Base-by-base conservation (phyloP, 2,113 vertebrate genomes). In the Chaetura pelagica region DNA sequence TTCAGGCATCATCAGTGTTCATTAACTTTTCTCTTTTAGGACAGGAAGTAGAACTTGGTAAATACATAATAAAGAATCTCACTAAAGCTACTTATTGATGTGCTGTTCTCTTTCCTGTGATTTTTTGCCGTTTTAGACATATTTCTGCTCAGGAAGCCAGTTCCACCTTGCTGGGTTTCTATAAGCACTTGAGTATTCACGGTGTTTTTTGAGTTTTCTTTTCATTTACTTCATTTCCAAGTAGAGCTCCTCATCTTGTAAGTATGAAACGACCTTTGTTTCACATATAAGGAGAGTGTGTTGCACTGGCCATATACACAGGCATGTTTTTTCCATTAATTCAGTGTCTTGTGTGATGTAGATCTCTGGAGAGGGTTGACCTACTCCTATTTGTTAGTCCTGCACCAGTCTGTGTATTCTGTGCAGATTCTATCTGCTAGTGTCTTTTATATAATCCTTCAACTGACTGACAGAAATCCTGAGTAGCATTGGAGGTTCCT, bases 121-220 rank as follows among this genome's bases (percentile, higher is more conserved):
- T 57, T 2, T 84, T 89, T 62, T 91, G 46, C 34, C 40, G 6
- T 92, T 90, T 90, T 75, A 77, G 88, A 86, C 73, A 84, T 78
- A 64, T 57, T 95, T 90, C 63, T 88, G 34, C 34, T 42, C 27
- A 26, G 68, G 54, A 89, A 73, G 69, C 3, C 68, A 51, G 27
- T 59, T 91, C 69, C 62, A 75, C 38, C 22, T 68, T 87, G n/a
- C 62, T 84, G 58, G 11, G 7, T 91, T 85, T 91, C 75, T 73
- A 0, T 57, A 24, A 0, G 0, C 5, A 0, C 61, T 72, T 67
- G 49, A 62, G 59, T 69, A 42, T 80, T 93, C 48, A 19, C 7
- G 17, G 1, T 40, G 59, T 40, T 52, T 86, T 76, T 76, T 40
- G 79, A 82, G 35, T 61, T 52, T 67, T 84, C 24, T 81, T 93